phyloP scores from a whole-genome alignment of 2,113 vertebrate genomes.

The Gnathonemus echidnorhynchus region DNA sequence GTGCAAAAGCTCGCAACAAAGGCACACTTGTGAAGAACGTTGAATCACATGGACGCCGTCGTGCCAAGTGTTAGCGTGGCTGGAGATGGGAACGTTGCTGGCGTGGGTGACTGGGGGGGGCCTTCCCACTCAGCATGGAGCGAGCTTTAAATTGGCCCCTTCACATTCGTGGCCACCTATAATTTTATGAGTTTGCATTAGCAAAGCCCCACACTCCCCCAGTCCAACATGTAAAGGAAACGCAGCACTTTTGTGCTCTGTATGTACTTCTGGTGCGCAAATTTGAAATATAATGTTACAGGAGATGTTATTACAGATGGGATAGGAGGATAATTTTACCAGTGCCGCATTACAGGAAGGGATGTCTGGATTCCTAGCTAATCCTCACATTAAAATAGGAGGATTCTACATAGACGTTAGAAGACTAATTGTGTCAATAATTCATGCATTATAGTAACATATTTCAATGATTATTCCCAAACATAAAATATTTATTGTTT shows the following conservation, averaged over 20 bases:
- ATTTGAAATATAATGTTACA: not conserved
- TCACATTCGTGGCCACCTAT: not conserved
- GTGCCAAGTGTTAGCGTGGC: not conserved
- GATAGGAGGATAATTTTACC: not conserved
- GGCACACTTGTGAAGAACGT: not conserved
- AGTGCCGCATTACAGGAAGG: constrained; percentile 65
- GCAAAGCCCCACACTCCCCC: not conserved
- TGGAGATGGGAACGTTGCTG: not conserved
- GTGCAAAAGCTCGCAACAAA: not conserved
- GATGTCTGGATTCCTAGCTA: constrained; percentile 78
- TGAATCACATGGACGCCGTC: not conserved
- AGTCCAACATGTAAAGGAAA: not conserved
- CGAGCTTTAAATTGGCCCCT: not conserved
- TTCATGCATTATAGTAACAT: not conserved
- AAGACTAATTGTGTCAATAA: constrained; percentile 32
- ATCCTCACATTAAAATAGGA: constrained; percentile 72
- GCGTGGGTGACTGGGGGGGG: not conserved
- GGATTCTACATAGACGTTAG: constrained; percentile 75
- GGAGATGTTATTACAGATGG: not conserved
- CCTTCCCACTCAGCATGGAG: not conserved
- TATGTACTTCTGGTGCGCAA: not conserved
- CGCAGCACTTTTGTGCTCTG: no score
- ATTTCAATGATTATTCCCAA: not conserved
- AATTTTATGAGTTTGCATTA: not conserved
- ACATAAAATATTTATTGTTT: not conserved